phyloP scores from a whole-genome alignment of 2,113 vertebrate species.

The Capricornis sumatraensis region DNA sequence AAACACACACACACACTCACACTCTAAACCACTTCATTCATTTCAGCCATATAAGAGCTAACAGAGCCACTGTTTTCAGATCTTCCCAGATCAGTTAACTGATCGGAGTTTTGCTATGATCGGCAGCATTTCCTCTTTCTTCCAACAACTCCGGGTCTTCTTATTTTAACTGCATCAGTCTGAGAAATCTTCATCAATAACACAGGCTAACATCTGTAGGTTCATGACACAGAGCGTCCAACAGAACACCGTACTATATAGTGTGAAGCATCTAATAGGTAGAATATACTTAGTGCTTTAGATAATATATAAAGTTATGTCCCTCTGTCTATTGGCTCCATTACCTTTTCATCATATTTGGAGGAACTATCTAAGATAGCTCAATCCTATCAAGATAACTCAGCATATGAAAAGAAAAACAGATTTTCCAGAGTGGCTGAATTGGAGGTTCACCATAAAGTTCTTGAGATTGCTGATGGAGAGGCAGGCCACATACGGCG shows the following conservation, averaged over 20 bases:
- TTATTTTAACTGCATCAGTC: not conserved
- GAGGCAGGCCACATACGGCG: fast-evolving
- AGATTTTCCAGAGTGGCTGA: not conserved
- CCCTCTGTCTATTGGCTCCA: not conserved
- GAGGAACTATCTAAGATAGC: not conserved
- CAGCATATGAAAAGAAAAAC: not conserved
- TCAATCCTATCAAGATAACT: not conserved
- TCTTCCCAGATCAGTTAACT: not conserved
- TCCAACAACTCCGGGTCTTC: not conserved
- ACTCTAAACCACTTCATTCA: not conserved
- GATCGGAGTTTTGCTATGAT: not conserved
- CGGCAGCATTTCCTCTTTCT: not conserved
- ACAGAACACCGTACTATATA: fast-evolving
- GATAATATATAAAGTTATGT: not conserved
- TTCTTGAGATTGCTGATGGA: not conserved
- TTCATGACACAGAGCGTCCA: fast-evolving
- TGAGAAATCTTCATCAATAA: not conserved
- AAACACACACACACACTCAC: not conserved
- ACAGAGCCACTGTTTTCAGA: not conserved
- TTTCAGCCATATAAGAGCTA: not conserved
- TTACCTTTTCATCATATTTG: not conserved
- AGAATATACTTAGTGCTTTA: not conserved
- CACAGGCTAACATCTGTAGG: not conserved
- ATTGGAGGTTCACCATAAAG: not conserved
- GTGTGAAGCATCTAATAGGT: not conserved